Evolutionary conservation across 2,888 invertebrate genomes (phyloP).

Genomic region (Celastrina argiolus): DNA sequence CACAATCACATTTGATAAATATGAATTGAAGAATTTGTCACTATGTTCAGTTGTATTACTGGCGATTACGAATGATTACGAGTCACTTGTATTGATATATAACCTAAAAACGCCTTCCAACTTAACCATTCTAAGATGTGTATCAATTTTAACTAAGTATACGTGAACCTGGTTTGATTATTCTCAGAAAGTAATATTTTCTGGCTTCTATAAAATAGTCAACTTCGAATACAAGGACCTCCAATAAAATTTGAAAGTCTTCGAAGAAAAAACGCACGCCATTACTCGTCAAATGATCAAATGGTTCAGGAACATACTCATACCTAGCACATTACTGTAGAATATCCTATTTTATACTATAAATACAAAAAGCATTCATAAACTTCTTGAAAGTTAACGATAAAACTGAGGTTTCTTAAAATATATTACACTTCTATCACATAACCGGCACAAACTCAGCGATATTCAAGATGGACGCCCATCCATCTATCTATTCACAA

Average conservation of each 20-base stretch:
- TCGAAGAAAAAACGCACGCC: slow-evolving; percentile 81
- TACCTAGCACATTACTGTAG: slow-evolving; percentile 86
- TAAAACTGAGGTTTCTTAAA: slow-evolving; percentile 62
- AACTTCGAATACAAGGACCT: slow-evolving; percentile 56
- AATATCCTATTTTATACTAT: slow-evolving; percentile 77
- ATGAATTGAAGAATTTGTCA: slow-evolving; percentile 47
- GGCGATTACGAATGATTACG: slow-evolving; percentile 59
- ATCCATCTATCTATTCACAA: slow-evolving; percentile 71
- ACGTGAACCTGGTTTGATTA: slow-evolving; percentile 23
- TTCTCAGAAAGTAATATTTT: slow-evolving; percentile 24
- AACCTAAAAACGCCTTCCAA: slow-evolving; percentile 77
- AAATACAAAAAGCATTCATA: slow-evolving; percentile 67
- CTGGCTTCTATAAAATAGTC: slow-evolving; percentile 32
- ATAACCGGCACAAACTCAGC: slow-evolving; percentile 86
- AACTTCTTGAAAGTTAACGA: slow-evolving; percentile 70
- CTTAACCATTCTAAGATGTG: slow-evolving; percentile 40
- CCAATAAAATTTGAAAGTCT: slow-evolving; percentile 75
- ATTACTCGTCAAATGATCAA: slow-evolving; percentile 79
- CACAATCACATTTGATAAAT: slow-evolving; percentile 44
- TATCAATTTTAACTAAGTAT: slow-evolving; percentile 34
- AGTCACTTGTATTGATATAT: slow-evolving; percentile 73
- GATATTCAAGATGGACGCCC: slow-evolving; percentile 89
- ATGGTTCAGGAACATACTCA: slow-evolving; percentile 68
- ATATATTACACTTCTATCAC: slow-evolving; percentile 75
- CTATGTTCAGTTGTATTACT: slow-evolving; percentile 49